Evolutionary conservation across 1,140 invertebrate species (phyloP).

Genomic region (Sycophila sp.): DNA sequence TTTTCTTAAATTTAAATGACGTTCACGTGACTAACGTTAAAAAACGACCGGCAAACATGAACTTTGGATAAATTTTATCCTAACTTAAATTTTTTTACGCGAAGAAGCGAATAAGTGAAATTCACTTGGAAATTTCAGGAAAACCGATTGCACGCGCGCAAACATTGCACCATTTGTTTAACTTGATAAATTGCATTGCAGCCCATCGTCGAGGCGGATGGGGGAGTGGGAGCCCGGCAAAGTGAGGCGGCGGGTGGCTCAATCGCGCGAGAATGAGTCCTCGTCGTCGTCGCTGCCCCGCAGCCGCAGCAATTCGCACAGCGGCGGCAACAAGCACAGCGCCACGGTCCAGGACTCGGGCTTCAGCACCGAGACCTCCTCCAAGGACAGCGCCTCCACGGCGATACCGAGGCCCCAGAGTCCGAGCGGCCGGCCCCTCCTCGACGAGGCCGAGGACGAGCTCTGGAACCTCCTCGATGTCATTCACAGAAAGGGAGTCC

Average conservation of each 20-base stretch:
- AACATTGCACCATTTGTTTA: too few species aligned
- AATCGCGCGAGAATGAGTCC: slow-evolving; percentile 57
- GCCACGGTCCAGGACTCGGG: slow-evolving; percentile 83
- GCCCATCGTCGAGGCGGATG: slow-evolving; percentile 55
- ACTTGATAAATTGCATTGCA: too few species aligned
- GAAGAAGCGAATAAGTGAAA: too few species aligned
- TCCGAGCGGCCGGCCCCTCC: slow-evolving; percentile 54
- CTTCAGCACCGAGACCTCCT: slow-evolving; percentile 84
- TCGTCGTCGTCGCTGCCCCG: slow-evolving; percentile 68
- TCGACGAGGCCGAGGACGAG: slow-evolving; percentile 78
- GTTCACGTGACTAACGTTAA: too few species aligned
- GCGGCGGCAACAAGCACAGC: slow-evolving; percentile 70
- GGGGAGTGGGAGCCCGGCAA: slow-evolving; percentile 82
- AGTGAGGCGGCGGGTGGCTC: slow-evolving; percentile 71
- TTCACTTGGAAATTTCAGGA: too few species aligned
- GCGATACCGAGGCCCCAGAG: slow-evolving; percentile 63
- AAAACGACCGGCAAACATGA: too few species aligned
- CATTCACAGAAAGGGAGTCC: slow-evolving; percentile 81
- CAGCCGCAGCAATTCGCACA: slow-evolving; percentile 74
- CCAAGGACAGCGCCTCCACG: slow-evolving; percentile 75
- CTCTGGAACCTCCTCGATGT: slow-evolving; percentile 86
- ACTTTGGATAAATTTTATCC: too few species aligned
- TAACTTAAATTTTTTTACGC: too few species aligned
- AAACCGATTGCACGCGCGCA: too few species aligned
- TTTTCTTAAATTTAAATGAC: too few species aligned